A percentile compares a stretch with the other conserved stretches of the same genome.
phyloP scores from a whole-genome alignment of 2,797 vertebrate species.

The Hirundo rustica region DNA sequence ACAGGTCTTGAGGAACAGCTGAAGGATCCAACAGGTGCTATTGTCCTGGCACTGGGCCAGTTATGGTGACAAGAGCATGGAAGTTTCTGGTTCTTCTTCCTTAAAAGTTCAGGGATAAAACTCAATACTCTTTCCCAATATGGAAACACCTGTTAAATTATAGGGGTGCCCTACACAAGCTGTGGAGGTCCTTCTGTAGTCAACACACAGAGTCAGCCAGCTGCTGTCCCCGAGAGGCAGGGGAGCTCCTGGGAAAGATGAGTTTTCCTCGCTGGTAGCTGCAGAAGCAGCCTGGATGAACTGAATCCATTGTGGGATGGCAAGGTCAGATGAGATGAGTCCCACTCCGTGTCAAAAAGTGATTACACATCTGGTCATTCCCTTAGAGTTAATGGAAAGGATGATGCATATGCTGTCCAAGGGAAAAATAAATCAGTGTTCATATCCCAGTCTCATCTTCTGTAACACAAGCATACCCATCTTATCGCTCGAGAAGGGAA shows the following conservation, averaged over 20 bases:
- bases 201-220: neutral
- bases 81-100: too few relatives aligned
- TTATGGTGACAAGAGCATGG: too few relatives aligned
- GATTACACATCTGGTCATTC: conserved; percentile 19
- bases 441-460: conserved; percentile 23
- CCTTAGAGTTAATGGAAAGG: conserved; percentile 27
- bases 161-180: too few relatives aligned
- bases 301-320: neutral
- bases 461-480: neutral
- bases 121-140: too few relatives aligned
- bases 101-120: too few relatives aligned
- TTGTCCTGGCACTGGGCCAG: too few relatives aligned
- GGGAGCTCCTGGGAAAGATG: neutral
- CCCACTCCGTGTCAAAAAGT: neutral
- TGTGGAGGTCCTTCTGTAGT: neutral
- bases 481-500: neutral
- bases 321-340: conserved; percentile 36
- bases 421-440: conserved; percentile 53
- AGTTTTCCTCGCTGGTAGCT: neutral
- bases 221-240: neutral
- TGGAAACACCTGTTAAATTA: too few relatives aligned
- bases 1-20: too few relatives aligned
- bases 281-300: neutral
- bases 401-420: conserved; percentile 24
- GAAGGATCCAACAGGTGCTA: too few relatives aligned